Base-by-base conservation (phyloP, 2,888 invertebrate genomes). In the Chymomyza amoena region DNA sequence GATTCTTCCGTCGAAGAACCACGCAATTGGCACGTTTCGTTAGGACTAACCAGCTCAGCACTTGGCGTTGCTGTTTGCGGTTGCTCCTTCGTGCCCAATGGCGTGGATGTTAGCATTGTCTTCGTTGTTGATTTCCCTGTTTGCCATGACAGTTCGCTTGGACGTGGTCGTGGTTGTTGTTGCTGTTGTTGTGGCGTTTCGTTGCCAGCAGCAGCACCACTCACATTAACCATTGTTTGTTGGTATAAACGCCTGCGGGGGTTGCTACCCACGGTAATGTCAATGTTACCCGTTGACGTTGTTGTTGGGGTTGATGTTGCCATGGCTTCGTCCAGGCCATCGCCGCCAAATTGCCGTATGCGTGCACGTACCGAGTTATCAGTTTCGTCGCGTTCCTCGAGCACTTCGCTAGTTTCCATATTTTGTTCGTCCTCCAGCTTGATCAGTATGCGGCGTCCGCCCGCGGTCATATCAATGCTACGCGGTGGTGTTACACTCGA, bases 211-310 rank as follows among this genome's bases (percentile, higher is more conserved):
- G 32, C 32, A 32, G 7, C 32, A 9, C 82, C 85, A 7, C 82
- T 87, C 78, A 80, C 78, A 61, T 79, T 85, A 61, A 79, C 64
- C 32, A 70, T 78, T 89, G 87, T 84, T 86, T 86, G 80, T 70
- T 87, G 85, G 78, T 88, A 81, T 62, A 84, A 80, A 77, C 82
- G 80, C 73, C 81, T 76, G 77, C 85, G 86, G 70, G 87, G 88
- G 85, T 89, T 80, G 87, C 85, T 89, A 78, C 90, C 90, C 71
- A 90, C 90, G 63, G 88, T 88, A 87, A 90, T 89, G 90, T 90
- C 90, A 89, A 90, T 89, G 88, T 87, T 90, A 82, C 84, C 88
- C 65, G 84, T 70, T 60, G 64, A 61, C 62, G 74, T 78, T 77
- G 72, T 45, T 36, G 36, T 36, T 45, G 39, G 39, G 54, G 54